These are phyloP conservation scores for Molanna angustata DNA, from an alignment of 2,888 invertebrate genomes.

Conservation along the genomic window DNA sequence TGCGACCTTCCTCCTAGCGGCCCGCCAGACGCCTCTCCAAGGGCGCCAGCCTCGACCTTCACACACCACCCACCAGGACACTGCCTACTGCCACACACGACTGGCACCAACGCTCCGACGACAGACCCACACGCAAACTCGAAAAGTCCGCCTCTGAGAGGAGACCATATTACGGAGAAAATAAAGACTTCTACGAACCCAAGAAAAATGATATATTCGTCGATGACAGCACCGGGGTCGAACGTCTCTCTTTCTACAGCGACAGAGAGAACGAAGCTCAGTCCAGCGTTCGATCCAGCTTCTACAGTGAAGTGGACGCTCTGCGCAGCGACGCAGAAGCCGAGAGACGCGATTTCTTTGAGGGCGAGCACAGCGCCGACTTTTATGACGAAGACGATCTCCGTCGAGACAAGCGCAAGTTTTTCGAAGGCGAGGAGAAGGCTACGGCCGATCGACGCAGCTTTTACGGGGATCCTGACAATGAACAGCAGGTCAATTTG, in stretches of 20 bases:
- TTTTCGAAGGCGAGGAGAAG: slow-evolving; percentile 25
- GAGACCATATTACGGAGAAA: slow-evolving; percentile 40
- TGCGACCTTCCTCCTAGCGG: slow-evolving; percentile 29
- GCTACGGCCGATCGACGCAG: slow-evolving; percentile 16
- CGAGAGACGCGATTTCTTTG: slow-evolving; percentile 13
- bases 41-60: slow-evolving; percentile 33
- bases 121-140: slow-evolving; percentile 11
- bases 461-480: slow-evolving; percentile 21
- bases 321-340: slow-evolving; percentile 17
- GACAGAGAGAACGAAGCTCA: slow-evolving; percentile 24
- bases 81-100: background rate
- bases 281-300: slow-evolving; percentile 4
- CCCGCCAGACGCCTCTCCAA: slow-evolving; percentile 30
- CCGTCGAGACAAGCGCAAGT: slow-evolving; percentile 21
- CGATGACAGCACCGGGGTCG: slow-evolving; percentile 25
- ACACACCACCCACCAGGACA: slow-evolving; percentile 34
- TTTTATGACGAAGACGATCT: slow-evolving; percentile 20
- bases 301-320: slow-evolving; percentile 14
- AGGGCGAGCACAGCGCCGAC: slow-evolving; percentile 15
- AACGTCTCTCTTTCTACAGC: slow-evolving; percentile 25
- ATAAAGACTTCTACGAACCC: slow-evolving; percentile 34
- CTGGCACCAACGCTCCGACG: background rate
- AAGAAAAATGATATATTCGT: slow-evolving; percentile 32
- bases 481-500: slow-evolving; percentile 12
- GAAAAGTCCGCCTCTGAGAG: slow-evolving; percentile 44